Evolutionary conservation across 2,113 vertebrate genomes (phyloP), one percentile per base, ranked within the genome.

Genomic region (Dermatemys mawii): DNA sequence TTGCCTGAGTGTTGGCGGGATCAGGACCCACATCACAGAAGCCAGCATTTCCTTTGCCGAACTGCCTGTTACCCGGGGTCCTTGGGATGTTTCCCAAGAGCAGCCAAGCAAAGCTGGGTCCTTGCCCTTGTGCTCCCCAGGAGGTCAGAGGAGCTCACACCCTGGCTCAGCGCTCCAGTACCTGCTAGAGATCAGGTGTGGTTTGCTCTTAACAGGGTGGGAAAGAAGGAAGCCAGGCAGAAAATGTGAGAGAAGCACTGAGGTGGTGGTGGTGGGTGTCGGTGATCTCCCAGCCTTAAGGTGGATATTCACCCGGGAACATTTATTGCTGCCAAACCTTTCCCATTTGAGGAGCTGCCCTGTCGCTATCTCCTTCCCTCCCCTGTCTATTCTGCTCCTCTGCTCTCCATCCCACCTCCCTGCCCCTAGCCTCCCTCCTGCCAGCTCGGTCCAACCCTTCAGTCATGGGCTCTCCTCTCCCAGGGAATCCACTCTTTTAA

Each of bases 361-460:
- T 55, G 46, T 85, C 49, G 22, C 8, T 29, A 4, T 27, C 54
- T 41, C 24, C 27, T 53, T 46, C 11, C 48, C 26, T n/a, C 50
- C 19, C 49, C 6, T 2, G 11, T 26, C 32, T 41, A 12, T 44
- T 4, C 32, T 16, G 26, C 22, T 13, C 41, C 26, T 41, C 57
- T 0, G 16, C 8, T 57, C 75, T 46, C 13, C 16, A 46, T 51
- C 46, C 49, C 41, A 1, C 67, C 17, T 79, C 73, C 3, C 0
- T 35, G 48, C 49, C 41, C 35, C 84, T 27, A 29, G 26, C 41
- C 19, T 70, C 50, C 17, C 21, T 83, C 24, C 41, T 90, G 78
- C 50, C n/a, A 35, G 81, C 3, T 76, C 79, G 76, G 11, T 81
- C 41, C 48, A 87, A 46, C 14, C 83, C 32, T 73, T 76, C 75